phyloP scores from a whole-genome alignment of 53 echinoderm and acorn worm genomes.

The Echinometra lucunter region DNA sequence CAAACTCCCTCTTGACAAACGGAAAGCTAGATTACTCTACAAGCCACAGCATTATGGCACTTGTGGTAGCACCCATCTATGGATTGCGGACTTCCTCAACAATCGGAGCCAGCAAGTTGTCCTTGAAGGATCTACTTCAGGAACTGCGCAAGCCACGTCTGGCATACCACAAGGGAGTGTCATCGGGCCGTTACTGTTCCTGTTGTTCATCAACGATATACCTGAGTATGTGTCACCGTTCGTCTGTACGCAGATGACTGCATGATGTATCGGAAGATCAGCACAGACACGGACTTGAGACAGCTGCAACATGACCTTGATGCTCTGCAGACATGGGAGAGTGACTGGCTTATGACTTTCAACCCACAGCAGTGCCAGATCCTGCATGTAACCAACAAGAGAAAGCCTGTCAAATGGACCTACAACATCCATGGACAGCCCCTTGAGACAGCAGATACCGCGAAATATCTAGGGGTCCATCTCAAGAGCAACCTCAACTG shows the following conservation, averaged over 20 bases:
- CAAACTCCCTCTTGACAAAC: conserved; percentile 67
- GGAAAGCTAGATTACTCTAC: conserved; percentile 61
- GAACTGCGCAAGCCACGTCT: conserved; percentile 55
- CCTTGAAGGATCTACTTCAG: conserved; percentile 66
- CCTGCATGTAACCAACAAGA: no score
- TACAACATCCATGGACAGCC: no score
- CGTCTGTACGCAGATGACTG: conserved; percentile 75
- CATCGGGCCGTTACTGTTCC: conserved; percentile 67
- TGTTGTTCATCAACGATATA: conserved; percentile 74
- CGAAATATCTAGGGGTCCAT: no score
- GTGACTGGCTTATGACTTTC: no score
- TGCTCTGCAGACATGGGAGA: no score
- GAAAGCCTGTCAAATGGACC: no score
- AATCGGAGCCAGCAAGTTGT: conserved; percentile 63
- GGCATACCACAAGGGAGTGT: conserved; percentile 78
- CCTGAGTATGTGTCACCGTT: conserved; percentile 69
- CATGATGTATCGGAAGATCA: conserved; percentile 72
- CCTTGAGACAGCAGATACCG: no score
- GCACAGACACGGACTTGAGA: neutral
- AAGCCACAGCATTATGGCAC: conserved; percentile 65
- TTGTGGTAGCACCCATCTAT: conserved; percentile 12
- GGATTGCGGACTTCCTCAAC: conserved; percentile 64
- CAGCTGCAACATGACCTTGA: conserved; percentile 65
- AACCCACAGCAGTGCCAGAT: no score
- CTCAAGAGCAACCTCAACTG: no score